phyloP scores from a whole-genome alignment of 2,113 vertebrate species.

The Sapayoa aenigma region DNA sequence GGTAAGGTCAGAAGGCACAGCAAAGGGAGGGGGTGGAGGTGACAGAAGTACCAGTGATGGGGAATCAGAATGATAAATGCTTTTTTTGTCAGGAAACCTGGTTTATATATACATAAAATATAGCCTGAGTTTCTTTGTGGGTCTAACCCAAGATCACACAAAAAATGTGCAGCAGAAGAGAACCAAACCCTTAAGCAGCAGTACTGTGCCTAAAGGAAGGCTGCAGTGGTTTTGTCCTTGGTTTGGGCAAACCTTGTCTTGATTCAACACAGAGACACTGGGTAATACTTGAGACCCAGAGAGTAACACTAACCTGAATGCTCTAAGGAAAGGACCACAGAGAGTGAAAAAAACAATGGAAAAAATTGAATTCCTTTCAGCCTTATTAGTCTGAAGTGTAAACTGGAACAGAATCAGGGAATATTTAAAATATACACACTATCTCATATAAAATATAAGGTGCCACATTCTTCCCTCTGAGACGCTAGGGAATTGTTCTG shows the following conservation, averaged over 20 bases:
- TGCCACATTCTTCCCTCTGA: background rate
- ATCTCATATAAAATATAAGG: conserved; percentile 15
- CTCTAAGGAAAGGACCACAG: background rate
- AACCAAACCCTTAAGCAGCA: background rate
- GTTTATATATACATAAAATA: background rate
- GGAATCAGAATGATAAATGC: background rate
- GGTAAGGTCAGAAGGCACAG: background rate
- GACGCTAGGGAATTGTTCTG: background rate
- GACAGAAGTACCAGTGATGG: background rate
- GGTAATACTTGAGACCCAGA: background rate
- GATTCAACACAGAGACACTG: background rate
- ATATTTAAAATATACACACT: background rate
- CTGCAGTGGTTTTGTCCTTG: background rate
- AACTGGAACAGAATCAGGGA: background rate
- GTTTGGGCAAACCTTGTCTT: background rate
- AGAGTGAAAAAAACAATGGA: background rate
- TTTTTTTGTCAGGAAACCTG: background rate
- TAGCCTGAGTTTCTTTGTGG: background rate
- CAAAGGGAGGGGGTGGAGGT: background rate
- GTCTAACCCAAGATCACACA: background rate
- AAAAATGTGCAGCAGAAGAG: background rate
- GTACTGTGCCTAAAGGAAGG: background rate
- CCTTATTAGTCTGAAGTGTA: background rate
- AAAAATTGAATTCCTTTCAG: background rate
- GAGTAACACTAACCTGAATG: background rate